A percentile compares a stretch with the other conserved stretches of the same genome.
Conservation (phyloP, 1,140 invertebrate genomes). For the Drosophila sproati region DNA sequence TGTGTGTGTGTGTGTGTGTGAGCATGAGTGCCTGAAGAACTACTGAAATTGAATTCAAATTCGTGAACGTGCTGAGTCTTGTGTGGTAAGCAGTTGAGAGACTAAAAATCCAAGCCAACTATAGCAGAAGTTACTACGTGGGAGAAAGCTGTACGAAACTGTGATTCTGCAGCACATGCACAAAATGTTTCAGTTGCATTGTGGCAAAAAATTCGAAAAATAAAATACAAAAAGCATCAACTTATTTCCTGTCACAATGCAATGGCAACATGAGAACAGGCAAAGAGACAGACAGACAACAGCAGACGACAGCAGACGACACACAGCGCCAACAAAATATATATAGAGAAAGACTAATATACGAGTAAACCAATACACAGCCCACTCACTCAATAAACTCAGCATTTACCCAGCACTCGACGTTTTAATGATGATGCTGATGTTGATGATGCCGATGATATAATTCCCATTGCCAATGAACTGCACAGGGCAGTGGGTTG, state of each 20-base stretch:
- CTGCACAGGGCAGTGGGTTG: constrained; percentile 25
- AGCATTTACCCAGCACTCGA: constrained; percentile 21
- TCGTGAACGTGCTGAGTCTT: constrained; percentile 64
- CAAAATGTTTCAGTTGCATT: constrained; percentile 45
- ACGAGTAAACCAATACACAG: constrained; percentile 22
- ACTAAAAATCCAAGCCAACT: constrained; percentile 35
- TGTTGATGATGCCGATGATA: constrained; percentile 19
- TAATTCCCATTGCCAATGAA: constrained; percentile 21
- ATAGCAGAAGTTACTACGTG: background rate
- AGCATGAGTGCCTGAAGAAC: constrained; percentile 39
- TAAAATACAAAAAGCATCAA: constrained; percentile 18
- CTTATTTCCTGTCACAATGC: constrained; percentile 53
- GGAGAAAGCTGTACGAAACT: constrained; percentile 5
- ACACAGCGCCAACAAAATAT: background rate
- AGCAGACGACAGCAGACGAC: constrained; percentile 18
- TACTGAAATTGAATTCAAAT: constrained; percentile 78
- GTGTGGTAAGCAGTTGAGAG: constrained; percentile 49
- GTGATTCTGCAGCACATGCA: constrained; percentile 36
- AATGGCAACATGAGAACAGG: constrained; percentile 34
- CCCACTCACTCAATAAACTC: constrained; percentile 44
- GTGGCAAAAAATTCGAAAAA: constrained; percentile 27
- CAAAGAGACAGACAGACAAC: constrained; percentile 12
- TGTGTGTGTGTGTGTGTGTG: background rate
- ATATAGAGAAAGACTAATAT: constrained; percentile 4
- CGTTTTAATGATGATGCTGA: constrained; percentile 12